phyloP scores from a whole-genome alignment of 2,888 invertebrate genomes.

The Allygus modestus region DNA sequence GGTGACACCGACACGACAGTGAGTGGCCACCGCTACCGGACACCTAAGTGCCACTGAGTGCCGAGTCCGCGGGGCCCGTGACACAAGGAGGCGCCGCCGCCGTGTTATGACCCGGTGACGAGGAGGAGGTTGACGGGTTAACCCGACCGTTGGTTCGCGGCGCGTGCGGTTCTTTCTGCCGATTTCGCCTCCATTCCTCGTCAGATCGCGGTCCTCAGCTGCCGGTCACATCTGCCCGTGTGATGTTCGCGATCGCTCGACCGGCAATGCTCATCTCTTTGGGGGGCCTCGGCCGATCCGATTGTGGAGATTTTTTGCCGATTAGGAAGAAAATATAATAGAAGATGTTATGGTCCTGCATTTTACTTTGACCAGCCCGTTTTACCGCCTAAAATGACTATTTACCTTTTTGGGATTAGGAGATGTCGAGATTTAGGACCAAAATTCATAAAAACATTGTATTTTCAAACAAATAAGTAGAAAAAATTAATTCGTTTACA shows the following conservation, averaged over 20 bases:
- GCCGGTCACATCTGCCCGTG: slow-evolving; percentile 22
- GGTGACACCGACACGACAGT: background rate
- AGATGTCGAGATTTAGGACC: background rate
- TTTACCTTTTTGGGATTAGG: background rate
- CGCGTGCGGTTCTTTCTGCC: slow-evolving; percentile 51
- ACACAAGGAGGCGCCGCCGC: background rate
- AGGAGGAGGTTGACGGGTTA: slow-evolving; percentile 9
- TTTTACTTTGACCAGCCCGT: background rate
- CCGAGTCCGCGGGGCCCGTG: background rate
- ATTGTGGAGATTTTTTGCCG: slow-evolving; percentile 45
- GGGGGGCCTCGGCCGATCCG: slow-evolving; percentile 29
- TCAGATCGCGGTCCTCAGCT: slow-evolving; percentile 9
- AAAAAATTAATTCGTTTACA: too few relatives aligned
- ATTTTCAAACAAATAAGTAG: too few relatives aligned
- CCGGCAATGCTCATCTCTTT: background rate
- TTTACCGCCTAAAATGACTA: background rate
- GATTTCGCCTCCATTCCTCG: slow-evolving; percentile 56
- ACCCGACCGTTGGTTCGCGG: slow-evolving; percentile 23
- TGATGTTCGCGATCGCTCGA: background rate
- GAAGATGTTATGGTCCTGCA: background rate
- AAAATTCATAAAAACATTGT: too few relatives aligned
- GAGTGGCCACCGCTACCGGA: background rate
- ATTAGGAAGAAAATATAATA: slow-evolving; percentile 21
- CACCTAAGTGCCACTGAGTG: background rate
- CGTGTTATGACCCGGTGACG: slow-evolving; percentile 16